phyloP scores from a whole-genome alignment of 2,797 vertebrate species.

The Clarias laeviceps region DNA sequence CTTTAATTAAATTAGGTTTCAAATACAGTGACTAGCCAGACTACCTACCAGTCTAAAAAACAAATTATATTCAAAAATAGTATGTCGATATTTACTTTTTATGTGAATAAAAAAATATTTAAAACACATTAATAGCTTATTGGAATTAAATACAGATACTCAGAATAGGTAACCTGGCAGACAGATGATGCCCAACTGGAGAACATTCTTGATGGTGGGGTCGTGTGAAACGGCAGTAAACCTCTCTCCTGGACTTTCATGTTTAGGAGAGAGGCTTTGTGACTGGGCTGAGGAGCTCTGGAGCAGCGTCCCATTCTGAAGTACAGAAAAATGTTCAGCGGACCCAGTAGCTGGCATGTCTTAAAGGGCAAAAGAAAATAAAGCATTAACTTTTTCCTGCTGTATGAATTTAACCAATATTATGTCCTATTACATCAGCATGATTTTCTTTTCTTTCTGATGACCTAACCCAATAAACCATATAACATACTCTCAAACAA shows the following conservation, averaged over 20 bases:
- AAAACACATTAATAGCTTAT: background rate
- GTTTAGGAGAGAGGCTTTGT: slow-evolving; percentile 39
- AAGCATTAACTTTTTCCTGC: background rate
- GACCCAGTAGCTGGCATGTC: slow-evolving; percentile 51
- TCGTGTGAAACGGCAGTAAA: slow-evolving; percentile 56
- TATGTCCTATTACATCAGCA: background rate
- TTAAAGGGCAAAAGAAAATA: slow-evolving; percentile 25
- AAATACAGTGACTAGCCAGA: background rate
- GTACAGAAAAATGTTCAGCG: slow-evolving; percentile 48
- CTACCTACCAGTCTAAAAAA: background rate
- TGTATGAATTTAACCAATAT: background rate
- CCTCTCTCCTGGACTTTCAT: slow-evolving; percentile 16
- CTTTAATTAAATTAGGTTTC: background rate
- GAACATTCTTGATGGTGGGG: slow-evolving; percentile 66
- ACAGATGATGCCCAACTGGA: slow-evolving; percentile 81
- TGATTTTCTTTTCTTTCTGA: background rate
- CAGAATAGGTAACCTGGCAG: slow-evolving; percentile 81
- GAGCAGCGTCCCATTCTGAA: slow-evolving; percentile 53
- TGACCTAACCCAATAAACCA: background rate
- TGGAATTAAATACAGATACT: slow-evolving; percentile 13
- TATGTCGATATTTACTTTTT: background rate
- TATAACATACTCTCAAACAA: background rate
- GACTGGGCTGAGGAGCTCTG: slow-evolving; percentile 46
- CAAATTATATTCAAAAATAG: background rate
- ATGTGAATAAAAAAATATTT: background rate